These are phyloP conservation scores for Microdon myrmicae DNA, from an alignment of 2,888 invertebrate genomes.

Conservation along the genomic window DNA sequence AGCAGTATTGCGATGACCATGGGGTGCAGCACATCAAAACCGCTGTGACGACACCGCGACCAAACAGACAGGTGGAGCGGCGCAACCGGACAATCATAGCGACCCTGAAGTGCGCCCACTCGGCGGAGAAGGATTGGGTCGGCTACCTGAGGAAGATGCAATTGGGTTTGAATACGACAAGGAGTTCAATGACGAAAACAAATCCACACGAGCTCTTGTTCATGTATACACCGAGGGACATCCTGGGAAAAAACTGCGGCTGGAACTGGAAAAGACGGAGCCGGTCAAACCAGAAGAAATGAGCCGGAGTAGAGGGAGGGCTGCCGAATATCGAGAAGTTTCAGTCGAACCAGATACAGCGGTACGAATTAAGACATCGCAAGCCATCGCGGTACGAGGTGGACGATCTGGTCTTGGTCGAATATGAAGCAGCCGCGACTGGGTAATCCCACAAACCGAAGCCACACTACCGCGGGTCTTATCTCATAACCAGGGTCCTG, in stretches of 20 bases:
- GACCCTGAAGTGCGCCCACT: constrained; percentile 7
- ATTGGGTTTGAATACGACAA: constrained; percentile 13
- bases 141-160: constrained; percentile 11
- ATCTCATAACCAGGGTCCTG: constrained; percentile 53
- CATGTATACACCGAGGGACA: constrained; percentile 8
- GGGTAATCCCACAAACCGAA: constrained; percentile 53
- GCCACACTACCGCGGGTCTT: constrained; percentile 54
- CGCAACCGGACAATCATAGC: constrained; percentile 26
- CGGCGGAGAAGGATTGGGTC: constrained; percentile 18
- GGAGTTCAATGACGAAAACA: constrained; percentile 4
- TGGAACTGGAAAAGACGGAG: neutral
- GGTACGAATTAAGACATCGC: constrained; percentile 7
- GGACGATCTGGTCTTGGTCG: constrained; percentile 11
- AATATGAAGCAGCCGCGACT: constrained; percentile 19
- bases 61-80: constrained; percentile 53
- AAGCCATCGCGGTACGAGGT: neutral
- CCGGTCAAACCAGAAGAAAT: neutral
- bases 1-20: constrained; percentile 44
- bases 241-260: constrained; percentile 3
- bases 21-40: constrained; percentile 53
- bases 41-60: constrained; percentile 49
- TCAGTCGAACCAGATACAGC: neutral
- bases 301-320: neutral
- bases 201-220: constrained; percentile 6
- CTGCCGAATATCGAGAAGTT: constrained; percentile 1